phyloP scores from a whole-genome alignment of 2,113 vertebrate genomes.

The Entosphenus tridentatus region DNA sequence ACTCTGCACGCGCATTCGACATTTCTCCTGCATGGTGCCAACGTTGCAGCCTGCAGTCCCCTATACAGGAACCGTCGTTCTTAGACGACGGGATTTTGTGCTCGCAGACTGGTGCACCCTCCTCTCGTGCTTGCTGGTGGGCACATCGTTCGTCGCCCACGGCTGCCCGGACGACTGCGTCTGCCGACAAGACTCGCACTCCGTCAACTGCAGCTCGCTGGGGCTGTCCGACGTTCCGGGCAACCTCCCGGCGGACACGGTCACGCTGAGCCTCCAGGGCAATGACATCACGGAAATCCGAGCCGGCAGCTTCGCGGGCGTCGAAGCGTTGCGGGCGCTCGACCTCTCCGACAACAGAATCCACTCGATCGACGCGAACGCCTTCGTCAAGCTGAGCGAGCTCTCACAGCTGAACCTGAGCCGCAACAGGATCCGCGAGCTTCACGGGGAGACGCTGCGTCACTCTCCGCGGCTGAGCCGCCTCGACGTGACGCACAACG shows the following conservation, averaged over 20 bases:
- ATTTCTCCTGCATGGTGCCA: too few relatives aligned
- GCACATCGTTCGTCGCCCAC: too few relatives aligned
- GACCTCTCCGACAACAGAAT: conserved; percentile 95
- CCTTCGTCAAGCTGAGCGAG: conserved; percentile 60
- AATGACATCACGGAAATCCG: conserved; percentile 59
- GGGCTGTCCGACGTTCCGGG: conserved; percentile 51
- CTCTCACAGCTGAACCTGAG: conserved; percentile 59
- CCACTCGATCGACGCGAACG: conserved; percentile 53
- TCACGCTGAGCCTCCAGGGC: conserved; percentile 65
- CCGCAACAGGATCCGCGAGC: conserved; percentile 72
- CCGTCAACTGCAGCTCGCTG: conserved; percentile 61
- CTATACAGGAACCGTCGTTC: too few relatives aligned
- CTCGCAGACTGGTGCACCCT: too few relatives aligned
- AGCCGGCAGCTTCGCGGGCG: conserved; percentile 48
- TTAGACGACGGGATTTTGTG: too few relatives aligned
- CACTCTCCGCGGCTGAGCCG: conserved; percentile 38
- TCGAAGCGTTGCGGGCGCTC: conserved; percentile 58
- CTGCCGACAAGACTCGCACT: conserved; percentile 34
- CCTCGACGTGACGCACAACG: conserved; percentile 74
- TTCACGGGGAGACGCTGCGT: conserved; percentile 62
- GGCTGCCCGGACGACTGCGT: conserved; percentile 38
- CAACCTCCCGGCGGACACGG: conserved; percentile 44
- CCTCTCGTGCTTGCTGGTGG: too few relatives aligned
- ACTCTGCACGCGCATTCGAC: too few relatives aligned
- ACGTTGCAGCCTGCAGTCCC: too few relatives aligned